These are phyloP conservation scores for Apotomis betuletana DNA, from an alignment of 2,888 invertebrate genomes.

Conservation along the genomic window DNA sequence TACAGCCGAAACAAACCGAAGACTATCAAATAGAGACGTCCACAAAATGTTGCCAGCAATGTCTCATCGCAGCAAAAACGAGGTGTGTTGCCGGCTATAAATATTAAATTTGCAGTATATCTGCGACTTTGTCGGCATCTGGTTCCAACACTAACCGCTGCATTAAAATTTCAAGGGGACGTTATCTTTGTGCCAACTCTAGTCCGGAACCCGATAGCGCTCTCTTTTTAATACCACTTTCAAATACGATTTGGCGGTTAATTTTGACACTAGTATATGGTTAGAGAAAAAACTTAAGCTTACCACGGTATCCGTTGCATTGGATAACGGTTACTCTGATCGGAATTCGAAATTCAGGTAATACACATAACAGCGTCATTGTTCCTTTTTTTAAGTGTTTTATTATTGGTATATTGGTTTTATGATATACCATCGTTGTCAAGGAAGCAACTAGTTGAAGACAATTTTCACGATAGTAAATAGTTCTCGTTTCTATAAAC, in stretches of 20 bases:
- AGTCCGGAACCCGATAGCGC: constrained; percentile 58
- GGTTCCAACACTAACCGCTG: constrained; percentile 70
- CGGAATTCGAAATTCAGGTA: too few species aligned
- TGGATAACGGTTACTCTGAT: too few species aligned
- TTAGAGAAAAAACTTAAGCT: too few species aligned
- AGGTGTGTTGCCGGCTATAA: constrained; percentile 72
- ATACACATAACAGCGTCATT: too few species aligned
- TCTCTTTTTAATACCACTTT: constrained; percentile 35
- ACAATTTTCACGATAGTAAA: too few species aligned
- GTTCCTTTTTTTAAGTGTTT: too few species aligned
- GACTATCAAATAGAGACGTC: constrained; percentile 46
- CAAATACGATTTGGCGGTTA: constrained; percentile 21
- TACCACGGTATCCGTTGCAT: too few species aligned
- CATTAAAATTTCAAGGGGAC: constrained; percentile 75
- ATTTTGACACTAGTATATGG: too few species aligned
- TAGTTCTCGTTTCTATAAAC: too few species aligned
- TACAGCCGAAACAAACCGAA: constrained; percentile 39
- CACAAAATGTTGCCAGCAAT: constrained; percentile 53
- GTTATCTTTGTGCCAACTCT: constrained; percentile 66
- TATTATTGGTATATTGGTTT: too few species aligned
- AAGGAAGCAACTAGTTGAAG: too few species aligned
- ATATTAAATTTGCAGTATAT: constrained; percentile 76
- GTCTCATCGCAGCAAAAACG: constrained; percentile 69
- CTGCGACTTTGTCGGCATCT: constrained; percentile 72
- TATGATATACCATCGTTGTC: too few species aligned